Conservation (phyloP, 2,797 vertebrate genomes). For the Halcyon smyrnensis region DNA sequence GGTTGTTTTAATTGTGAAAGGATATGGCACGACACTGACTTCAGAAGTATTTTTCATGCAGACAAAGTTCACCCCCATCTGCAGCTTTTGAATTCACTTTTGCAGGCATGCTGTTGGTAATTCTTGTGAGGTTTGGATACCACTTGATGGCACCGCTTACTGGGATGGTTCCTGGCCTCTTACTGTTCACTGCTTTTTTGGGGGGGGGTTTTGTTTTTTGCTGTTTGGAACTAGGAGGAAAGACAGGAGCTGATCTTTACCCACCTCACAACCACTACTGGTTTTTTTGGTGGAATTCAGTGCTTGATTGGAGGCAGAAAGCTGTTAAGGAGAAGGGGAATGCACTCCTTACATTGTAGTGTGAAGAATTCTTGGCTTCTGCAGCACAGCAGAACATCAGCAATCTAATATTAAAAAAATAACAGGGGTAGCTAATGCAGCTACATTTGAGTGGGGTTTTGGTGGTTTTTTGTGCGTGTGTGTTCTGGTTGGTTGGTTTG, state of each 20-base stretch:
- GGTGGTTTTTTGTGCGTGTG: not conserved
- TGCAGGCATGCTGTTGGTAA: not conserved
- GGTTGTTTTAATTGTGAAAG: not conserved
- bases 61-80: rapidly evolving
- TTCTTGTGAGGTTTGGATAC: not conserved
- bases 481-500: not conserved
- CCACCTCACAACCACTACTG: not conserved
- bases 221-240: not conserved
- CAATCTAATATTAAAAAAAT: not conserved
- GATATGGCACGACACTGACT: not conserved
- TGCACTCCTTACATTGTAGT: not conserved
- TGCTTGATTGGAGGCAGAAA: not conserved
- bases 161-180: not conserved
- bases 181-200: not conserved
- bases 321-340: not conserved
- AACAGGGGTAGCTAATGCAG: not conserved
- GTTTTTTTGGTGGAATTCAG: not conserved
- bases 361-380: not conserved
- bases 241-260: not conserved
- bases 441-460: not conserved
- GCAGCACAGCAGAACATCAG: not conserved
- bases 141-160: not conserved
- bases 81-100: not conserved
- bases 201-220: not conserved
- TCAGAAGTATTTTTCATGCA: not conserved